Percentiles rank a stretch among this genome's conserved stretches.
phyloP scores from a whole-genome alignment of 2,888 invertebrate genomes.

The Augiades crinisus region DNA sequence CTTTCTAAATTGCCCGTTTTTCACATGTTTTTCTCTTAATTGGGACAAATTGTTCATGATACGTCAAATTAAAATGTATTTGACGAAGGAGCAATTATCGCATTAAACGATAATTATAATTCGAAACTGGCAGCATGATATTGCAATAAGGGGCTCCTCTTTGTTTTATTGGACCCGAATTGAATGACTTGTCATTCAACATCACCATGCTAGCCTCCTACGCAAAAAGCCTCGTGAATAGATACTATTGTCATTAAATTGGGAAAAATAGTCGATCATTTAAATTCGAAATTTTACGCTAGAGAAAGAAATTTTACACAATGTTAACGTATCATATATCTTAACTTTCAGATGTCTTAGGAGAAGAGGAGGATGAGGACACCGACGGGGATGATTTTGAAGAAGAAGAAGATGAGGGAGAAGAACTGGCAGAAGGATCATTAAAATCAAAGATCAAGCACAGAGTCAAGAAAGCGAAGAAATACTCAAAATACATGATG shows the following conservation, averaged over 20 bases:
- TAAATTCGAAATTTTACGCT: no score
- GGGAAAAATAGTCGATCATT: no score
- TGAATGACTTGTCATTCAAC: no score
- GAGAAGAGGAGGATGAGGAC: slow-evolving; percentile 53
- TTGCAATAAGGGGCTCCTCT: no score
- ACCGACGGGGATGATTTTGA: slow-evolving; percentile 56
- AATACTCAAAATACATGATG: slow-evolving; percentile 85
- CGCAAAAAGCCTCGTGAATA: no score
- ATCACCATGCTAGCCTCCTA: no score
- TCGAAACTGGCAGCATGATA: no score
- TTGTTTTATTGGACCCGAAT: no score
- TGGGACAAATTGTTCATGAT: slow-evolving; percentile 8
- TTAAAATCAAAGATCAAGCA: slow-evolving; percentile 50
- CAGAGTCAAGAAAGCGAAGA: slow-evolving; percentile 65
- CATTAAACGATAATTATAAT: neutral
- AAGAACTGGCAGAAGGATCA: slow-evolving; percentile 39
- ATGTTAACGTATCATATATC: slow-evolving; percentile 21
- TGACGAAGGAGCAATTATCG: neutral
- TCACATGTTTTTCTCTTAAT: slow-evolving; percentile 10
- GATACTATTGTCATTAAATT: no score
- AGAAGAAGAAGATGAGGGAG: slow-evolving; percentile 44
- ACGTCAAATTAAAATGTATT: neutral
- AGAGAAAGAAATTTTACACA: no score
- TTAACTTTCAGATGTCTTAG: slow-evolving; percentile 62
- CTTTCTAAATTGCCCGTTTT: slow-evolving; percentile 16